Evolutionary conservation across 2,113 vertebrate genomes (phyloP).

Genomic region (Pipa parva): DNA sequence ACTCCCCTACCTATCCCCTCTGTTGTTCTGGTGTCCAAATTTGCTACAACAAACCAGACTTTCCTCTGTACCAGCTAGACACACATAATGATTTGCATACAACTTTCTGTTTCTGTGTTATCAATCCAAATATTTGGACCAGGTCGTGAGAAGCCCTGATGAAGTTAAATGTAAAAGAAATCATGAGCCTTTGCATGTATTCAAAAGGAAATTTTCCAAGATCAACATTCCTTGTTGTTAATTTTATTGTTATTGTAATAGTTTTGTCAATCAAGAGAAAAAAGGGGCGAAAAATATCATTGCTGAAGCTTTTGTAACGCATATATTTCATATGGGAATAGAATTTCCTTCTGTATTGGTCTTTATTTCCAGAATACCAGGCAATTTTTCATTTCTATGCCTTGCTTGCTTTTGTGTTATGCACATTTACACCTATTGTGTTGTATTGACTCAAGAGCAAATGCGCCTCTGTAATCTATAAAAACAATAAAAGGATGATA

Average conservation of each 20-base stretch:
- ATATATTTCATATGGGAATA: slow-evolving; percentile 2
- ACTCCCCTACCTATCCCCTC: too few relatives aligned
- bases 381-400: slow-evolving; percentile 8
- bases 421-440: slow-evolving; percentile 15
- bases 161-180: not conserved
- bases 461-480: slow-evolving; percentile 15
- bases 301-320: slow-evolving; percentile 1
- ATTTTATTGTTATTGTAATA: slow-evolving; percentile 26
- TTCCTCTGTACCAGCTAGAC: too few relatives aligned
- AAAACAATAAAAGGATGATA: slow-evolving; percentile 15
- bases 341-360: not conserved
- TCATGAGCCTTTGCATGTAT: not conserved
- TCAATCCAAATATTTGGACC: not conserved
- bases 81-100: too few relatives aligned
- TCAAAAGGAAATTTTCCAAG: not conserved
- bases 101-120: not conserved
- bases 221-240: not conserved
- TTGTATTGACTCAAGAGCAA: slow-evolving; percentile 19
- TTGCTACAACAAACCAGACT: too few relatives aligned
- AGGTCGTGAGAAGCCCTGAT: not conserved
- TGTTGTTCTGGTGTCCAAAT: too few relatives aligned
- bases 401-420: slow-evolving; percentile 12
- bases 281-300: slow-evolving; percentile 6
- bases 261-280: slow-evolving; percentile 16
- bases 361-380: not conserved